Conservation (phyloP, 2,113 vertebrate genomes). For the Litocranius walleri region DNA sequence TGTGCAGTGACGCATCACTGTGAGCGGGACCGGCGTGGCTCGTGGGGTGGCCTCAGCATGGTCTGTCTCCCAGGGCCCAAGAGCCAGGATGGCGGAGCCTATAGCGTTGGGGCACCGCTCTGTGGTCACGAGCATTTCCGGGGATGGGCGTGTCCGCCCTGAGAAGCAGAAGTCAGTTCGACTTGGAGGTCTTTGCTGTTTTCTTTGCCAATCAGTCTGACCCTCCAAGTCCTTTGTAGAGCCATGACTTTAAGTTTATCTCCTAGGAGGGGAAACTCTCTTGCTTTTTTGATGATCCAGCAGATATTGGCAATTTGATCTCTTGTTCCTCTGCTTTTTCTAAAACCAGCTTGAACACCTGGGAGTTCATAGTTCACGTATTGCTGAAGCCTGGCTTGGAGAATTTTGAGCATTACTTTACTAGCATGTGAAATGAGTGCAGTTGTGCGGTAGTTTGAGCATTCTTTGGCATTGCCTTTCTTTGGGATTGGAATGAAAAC, state of each 20-base stretch:
- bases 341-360: no score
- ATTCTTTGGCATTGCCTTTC: no score
- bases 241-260: background rate
- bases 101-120: background rate
- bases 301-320: no score
- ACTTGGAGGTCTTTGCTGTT: background rate
- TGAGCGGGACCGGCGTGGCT: accelerated
- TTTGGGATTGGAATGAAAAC: no score
- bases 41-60: accelerated
- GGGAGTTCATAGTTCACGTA: no score
- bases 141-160: accelerated
- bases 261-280: background rate
- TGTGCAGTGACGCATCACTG: accelerated
- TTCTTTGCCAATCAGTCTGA: background rate
- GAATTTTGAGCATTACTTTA: no score
- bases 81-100: no score
- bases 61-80: background rate
- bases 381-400: no score
- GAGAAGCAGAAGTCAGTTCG: background rate
- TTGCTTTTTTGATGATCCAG: no score
- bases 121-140: accelerated
- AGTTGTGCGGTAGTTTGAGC: no score
- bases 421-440: no score
- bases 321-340: no score
- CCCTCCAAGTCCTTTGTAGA: background rate